Evolutionary conservation across 2,113 vertebrate genomes (phyloP).

Genomic region (Equus quagga): DNA sequence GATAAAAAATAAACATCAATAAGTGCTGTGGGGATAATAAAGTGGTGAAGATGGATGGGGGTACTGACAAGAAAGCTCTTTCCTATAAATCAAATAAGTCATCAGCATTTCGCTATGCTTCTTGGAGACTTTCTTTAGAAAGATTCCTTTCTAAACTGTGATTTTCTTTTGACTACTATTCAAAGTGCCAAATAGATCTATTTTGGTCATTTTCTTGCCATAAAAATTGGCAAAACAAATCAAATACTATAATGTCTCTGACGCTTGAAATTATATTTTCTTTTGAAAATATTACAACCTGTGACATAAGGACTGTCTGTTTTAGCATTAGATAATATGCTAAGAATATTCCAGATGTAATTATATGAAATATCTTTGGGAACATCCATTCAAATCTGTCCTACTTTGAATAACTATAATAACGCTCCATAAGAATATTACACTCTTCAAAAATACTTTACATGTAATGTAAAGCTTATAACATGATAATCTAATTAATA

Average conservation of each 20-base stretch:
- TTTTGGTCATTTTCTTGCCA: conserved; percentile 31
- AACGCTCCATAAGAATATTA: not conserved
- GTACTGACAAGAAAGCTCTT: not conserved
- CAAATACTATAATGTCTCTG: not conserved
- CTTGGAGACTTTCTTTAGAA: not conserved
- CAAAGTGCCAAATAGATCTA: not conserved
- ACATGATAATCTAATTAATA: not conserved
- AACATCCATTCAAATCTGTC: not conserved
- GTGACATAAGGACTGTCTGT: not conserved
- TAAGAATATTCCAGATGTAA: not conserved
- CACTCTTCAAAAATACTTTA: not conserved
- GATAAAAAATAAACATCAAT: not conserved
- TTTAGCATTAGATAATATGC: not conserved
- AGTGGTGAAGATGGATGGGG: not conserved
- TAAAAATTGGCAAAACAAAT: not conserved
- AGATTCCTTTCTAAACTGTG: not conserved
- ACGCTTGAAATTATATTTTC: not conserved
- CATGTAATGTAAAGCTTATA: not conserved
- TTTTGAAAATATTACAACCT: not conserved
- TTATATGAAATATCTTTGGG: not conserved
- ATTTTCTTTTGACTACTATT: not conserved
- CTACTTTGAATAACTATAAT: not conserved
- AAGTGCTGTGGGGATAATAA: not conserved
- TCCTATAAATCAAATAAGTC: not conserved
- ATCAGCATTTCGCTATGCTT: not conserved